Evolutionary conservation across 2,888 invertebrate species (phyloP).

Genomic region (Trissolcus brochymenae): DNA sequence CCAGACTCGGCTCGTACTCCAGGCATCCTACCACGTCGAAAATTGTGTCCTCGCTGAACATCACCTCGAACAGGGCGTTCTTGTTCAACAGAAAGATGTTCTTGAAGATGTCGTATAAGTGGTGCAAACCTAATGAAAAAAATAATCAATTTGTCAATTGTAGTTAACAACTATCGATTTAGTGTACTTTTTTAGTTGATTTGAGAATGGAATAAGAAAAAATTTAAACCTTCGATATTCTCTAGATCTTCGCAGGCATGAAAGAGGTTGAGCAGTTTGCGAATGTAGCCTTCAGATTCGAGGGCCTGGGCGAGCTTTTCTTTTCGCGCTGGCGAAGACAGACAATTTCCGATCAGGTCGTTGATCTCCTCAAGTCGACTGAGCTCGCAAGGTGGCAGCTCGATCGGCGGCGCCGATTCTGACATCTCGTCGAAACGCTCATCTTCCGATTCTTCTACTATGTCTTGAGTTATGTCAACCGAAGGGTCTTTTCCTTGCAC

Average conservation of each 20-base stretch:
- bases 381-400: conserved; percentile 96
- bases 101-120: conserved; percentile 98
- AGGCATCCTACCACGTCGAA: conserved; percentile 99
- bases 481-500: conserved; percentile 99
- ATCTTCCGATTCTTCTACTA: conserved; percentile 97
- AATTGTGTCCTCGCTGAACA: conserved; percentile 97
- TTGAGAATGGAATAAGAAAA: no score
- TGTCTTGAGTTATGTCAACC: conserved; percentile 97
- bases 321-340: conserved; percentile 92
- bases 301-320: conserved; percentile 96
- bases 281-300: conserved; percentile 96
- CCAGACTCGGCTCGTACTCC: conserved; percentile 95
- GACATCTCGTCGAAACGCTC: conserved; percentile 98
- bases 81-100: conserved; percentile 99
- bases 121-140: conserved; percentile 81
- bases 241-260: conserved; percentile 98
- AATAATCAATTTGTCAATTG: no score
- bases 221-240: conserved; percentile 85
- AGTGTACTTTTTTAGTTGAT: no score
- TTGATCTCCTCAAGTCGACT: conserved; percentile 96
- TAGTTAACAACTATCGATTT: no score
- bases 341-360: conserved; percentile 91
- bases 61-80: conserved; percentile 96
- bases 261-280: conserved; percentile 95
- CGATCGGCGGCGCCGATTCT: conserved; percentile 94